These are phyloP conservation scores for Graphium colonna DNA, from an alignment of 2,888 invertebrate species.

Conservation along the genomic window DNA sequence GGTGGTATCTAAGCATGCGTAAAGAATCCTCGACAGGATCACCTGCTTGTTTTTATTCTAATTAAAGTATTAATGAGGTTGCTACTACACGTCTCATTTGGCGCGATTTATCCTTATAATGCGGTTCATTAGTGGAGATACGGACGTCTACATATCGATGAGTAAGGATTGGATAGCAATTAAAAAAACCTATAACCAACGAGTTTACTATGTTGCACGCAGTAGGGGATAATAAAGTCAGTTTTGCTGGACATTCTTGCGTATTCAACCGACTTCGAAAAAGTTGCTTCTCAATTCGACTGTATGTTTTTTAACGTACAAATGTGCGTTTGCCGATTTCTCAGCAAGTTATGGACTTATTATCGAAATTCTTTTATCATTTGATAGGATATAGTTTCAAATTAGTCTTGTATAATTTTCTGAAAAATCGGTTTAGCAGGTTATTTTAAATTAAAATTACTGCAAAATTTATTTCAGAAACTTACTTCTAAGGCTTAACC, in stretches of 20 bases:
- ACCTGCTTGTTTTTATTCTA: background rate
- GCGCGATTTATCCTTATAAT: constrained; percentile 3
- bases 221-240: background rate
- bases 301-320: too few relatives aligned
- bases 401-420: too few relatives aligned
- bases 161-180: background rate
- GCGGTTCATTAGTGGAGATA: background rate
- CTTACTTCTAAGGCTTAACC: too few relatives aligned
- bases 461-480: too few relatives aligned
- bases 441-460: too few relatives aligned
- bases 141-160: background rate
- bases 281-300: too few relatives aligned
- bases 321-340: too few relatives aligned
- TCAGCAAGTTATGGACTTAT: too few relatives aligned
- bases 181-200: background rate
- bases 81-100: background rate
- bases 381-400: too few relatives aligned
- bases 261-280: too few relatives aligned
- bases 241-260: background rate
- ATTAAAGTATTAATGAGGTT: background rate
- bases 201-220: background rate
- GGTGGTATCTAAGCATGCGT: background rate
- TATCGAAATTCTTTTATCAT: too few relatives aligned
- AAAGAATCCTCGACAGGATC: background rate
- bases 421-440: too few relatives aligned